These are phyloP conservation scores for Acromyrmex heyeri DNA, from an alignment of 1,140 invertebrate species.

Conservation along the genomic window DNA sequence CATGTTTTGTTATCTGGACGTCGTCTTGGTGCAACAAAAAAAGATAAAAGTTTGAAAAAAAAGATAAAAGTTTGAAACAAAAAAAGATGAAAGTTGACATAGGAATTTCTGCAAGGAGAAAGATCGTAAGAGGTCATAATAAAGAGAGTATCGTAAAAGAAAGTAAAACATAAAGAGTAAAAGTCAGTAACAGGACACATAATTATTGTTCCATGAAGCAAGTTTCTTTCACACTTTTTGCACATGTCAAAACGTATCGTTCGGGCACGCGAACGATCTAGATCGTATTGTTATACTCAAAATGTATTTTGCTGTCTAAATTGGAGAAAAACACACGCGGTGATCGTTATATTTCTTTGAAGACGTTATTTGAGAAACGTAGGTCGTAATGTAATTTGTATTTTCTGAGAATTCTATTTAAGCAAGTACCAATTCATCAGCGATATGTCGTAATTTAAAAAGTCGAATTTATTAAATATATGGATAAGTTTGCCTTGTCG, in stretches of 20 bases:
- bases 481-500: neutral
- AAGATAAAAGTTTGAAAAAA: too few relatives aligned
- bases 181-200: neutral
- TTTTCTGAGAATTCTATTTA: neutral
- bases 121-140: neutral
- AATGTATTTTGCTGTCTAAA: constrained; percentile 11
- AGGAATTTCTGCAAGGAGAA: neutral
- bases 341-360: neutral
- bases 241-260: neutral
- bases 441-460: neutral
- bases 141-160: neutral
- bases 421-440: constrained; percentile 1
- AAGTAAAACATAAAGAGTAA: neutral
- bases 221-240: neutral
- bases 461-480: neutral
- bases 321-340: neutral
- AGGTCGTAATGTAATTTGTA: neutral
- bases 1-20: neutral
- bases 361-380: neutral
- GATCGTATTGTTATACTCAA: neutral
- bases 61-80: too few relatives aligned
- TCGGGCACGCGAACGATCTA: neutral
- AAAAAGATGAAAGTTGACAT: neutral
- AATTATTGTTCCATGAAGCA: neutral
- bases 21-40: too few relatives aligned